Conservation (phyloP, 2,797 vertebrate genomes). For the Vireo griseus region DNA sequence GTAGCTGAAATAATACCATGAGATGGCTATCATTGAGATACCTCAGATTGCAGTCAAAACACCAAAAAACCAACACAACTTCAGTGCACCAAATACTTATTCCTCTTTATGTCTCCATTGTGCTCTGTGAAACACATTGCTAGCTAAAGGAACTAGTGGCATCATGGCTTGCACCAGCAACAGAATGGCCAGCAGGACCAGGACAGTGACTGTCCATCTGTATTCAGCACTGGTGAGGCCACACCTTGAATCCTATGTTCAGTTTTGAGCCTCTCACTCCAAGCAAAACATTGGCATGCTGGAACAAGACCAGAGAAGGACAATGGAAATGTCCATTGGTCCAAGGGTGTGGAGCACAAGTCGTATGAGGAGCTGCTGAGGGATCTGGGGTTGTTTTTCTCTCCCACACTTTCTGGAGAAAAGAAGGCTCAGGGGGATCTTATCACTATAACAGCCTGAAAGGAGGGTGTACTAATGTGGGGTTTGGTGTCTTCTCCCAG, state of each 20-base stretch:
- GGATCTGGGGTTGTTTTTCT: fast-evolving
- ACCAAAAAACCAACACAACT: background rate
- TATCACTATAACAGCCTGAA: background rate
- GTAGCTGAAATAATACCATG: background rate
- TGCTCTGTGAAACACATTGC: background rate
- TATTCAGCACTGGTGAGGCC: fast-evolving
- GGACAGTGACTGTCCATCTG: background rate
- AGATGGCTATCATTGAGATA: background rate
- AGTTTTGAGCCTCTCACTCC: fast-evolving
- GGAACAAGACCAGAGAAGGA: background rate
- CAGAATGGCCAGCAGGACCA: background rate
- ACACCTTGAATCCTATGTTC: fast-evolving
- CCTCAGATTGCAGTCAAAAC: background rate
- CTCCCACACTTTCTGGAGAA: background rate
- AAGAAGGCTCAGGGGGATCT: no score
- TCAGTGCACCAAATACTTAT: background rate
- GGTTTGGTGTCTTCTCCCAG: background rate
- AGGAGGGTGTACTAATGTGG: background rate
- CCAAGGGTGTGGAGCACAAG: background rate
- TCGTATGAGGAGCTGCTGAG: background rate
- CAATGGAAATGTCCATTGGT: fast-evolving
- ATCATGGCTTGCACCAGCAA: background rate
- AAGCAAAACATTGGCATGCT: background rate
- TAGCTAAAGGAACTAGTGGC: background rate
- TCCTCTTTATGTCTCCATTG: background rate